phyloP scores from a whole-genome alignment of 2,113 vertebrate genomes.

The Phyllostomus discolor region DNA sequence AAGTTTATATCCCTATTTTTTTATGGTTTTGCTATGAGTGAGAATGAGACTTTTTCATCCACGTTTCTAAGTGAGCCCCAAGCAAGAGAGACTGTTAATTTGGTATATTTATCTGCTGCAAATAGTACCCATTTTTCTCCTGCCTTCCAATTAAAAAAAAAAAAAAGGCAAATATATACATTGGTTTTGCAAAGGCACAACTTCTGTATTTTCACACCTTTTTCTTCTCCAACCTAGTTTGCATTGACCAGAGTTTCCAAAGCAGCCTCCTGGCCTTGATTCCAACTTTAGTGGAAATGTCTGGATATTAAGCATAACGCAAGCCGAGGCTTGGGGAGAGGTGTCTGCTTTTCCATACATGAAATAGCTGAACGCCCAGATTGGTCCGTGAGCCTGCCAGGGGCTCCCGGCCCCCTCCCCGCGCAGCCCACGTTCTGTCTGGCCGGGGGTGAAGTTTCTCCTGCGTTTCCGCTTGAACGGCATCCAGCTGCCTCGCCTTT shows the following conservation, averaged over 20 bases:
- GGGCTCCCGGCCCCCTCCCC: neutral
- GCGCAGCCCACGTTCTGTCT: neutral
- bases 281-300: neutral
- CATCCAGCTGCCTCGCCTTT: conserved; percentile 76
- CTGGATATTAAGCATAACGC: neutral
- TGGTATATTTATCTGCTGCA: neutral
- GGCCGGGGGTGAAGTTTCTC: conserved; percentile 38
- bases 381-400: neutral
- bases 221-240: neutral
- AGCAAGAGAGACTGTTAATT: too few species aligned
- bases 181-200: neutral
- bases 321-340: neutral
- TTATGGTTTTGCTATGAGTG: neutral
- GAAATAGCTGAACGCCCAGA: neutral
- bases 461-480: conserved; percentile 67
- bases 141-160: neutral
- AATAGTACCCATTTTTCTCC: neutral
- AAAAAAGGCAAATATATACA: neutral
- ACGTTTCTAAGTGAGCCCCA: too few species aligned
- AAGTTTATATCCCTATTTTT: too few species aligned
- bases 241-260: neutral
- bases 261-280: neutral
- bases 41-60: neutral
- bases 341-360: too few species aligned
- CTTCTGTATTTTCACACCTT: neutral